A percentile compares a stretch with the other conserved stretches of the same genome.
Conservation (phyloP, 2,888 invertebrate species). For the Sussaba pulchella region DNA sequence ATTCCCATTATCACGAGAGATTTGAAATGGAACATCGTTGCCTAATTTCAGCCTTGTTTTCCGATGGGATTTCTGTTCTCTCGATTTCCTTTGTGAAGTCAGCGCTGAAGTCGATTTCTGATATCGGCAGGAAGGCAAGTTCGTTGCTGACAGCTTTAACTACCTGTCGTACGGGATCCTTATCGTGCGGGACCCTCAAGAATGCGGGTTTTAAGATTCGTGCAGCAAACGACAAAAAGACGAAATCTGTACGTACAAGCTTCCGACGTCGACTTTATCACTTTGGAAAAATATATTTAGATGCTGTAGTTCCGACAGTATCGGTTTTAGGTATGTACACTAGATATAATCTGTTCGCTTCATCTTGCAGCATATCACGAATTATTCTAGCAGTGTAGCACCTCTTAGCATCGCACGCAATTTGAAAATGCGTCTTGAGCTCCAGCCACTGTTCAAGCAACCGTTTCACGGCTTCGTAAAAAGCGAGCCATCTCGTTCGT, state of each 20-base stretch:
- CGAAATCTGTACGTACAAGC: conserved; percentile 47
- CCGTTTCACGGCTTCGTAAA: conserved; percentile 63
- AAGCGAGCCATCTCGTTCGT: conserved; percentile 69
- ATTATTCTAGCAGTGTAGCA: conserved; percentile 59
- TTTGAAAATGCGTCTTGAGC: conserved; percentile 66
- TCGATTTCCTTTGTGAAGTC: conserved; percentile 18
- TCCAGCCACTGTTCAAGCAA: conserved; percentile 66
- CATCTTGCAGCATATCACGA: conserved; percentile 61
- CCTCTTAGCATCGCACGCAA: conserved; percentile 45
- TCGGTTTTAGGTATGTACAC: conserved; percentile 66
- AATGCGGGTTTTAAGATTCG: conserved; percentile 17
- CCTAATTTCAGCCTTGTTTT: conserved; percentile 17
- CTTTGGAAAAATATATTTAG: conserved; percentile 64
- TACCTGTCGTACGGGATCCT: conserved; percentile 19
- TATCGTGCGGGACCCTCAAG: not conserved
- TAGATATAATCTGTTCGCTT: conserved; percentile 62
- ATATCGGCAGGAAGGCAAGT: conserved; percentile 23
- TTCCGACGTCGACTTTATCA: conserved; percentile 58
- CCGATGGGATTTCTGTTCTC: not conserved
- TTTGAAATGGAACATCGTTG: conserved; percentile 4
- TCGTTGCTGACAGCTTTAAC: conserved; percentile 14
- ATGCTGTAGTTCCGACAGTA: conserved; percentile 57
- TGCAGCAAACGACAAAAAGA: conserved; percentile 27
- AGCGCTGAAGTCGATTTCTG: conserved; percentile 22
- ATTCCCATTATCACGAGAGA: no score